Evolutionary conservation across 2,888 invertebrate species (phyloP), one percentile per base, ranked within the genome.

Genomic region (Cephalotes varians): DNA sequence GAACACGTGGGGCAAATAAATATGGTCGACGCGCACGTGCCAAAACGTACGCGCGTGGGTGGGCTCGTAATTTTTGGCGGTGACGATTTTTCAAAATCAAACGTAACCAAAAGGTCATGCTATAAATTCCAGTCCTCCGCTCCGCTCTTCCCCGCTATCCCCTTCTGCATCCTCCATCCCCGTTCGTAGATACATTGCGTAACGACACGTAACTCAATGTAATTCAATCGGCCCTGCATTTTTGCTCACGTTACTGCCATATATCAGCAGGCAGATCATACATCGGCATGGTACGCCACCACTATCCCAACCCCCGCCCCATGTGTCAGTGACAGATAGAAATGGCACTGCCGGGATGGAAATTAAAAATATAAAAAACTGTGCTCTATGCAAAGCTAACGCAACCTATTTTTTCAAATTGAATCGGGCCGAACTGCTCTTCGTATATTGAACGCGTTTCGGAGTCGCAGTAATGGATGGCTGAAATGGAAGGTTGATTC

Each of bases 51-150:
- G 85, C 76, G 86, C 90, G 91, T 90, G 90, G 89, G 89, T 85
- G 85, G 87, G 88, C 85, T 91, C 91, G 91, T 91, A 92, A 92
- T 91, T 92, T 90, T 87, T 88, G 79, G 81, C 86, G 86, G 88
- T 89, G 88, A 87, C 90, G 89, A 93, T 93, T 93, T 92, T 91
- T 93, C 91, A 92, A 91, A 92, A 91, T 91, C 89, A 92, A 90
- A 90, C 90, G 89, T 88, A 89, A 92, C 92, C 90, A 91, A 92
- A 92, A 92, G 88, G 86, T 87, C 87, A 88, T 87, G 85, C 91
- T 88, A 93, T 93, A 93, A 93, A 93, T 93, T 92, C 90, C 69
- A 21, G 56, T 28, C 34, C 34, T 18, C 54, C 21, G 0, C 31
- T 15, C 10, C 12, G 54, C 84, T 58, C 71, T 54, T 37, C 51